Evolutionary conservation across 2,113 vertebrate genomes (phyloP), one percentile per base, ranked within the genome.

Genomic region (Empidonax traillii): DNA sequence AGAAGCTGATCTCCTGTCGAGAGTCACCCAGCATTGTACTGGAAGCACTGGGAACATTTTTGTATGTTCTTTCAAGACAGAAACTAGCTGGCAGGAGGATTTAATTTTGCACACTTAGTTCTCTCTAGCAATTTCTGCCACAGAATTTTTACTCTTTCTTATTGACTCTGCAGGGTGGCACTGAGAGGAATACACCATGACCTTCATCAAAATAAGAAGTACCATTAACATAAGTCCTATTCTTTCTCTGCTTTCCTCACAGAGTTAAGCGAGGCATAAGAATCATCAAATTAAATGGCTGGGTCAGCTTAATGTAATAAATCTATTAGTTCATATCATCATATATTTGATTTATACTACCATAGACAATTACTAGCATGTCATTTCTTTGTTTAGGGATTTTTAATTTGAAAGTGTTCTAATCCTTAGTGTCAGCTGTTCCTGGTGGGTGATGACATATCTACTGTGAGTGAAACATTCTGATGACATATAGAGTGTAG

Each of bases 391-490:
- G 97, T 97, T 97, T 96, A 96, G 94, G 90, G 92, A 94, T 96
- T 96, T 96, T 97, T 97, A 97, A 97, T 97, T 85, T 97, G 94
- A 88, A 97, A 97, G 97, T 95, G 93, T 94, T 96, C 96, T 97
- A 96, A 97, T 97, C 96, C 96, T 97, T 94, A 90, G 85, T 96
- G 96, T 97, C 97, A 97, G 93, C 96, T 97, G 96, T 97, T 97
- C 92, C 93, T 97, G 94, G 96, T 97, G 95, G 94, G 93, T 95
- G 95, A 96, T 97, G 96, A 96, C 95, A 97, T 96, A 97, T 97
- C 95, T 97, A 94, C 96, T 97, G 95, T 84, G 92, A 97, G 95
- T 85, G 89, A 96, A 97, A 95, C 93, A 96, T 96, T 95, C 92
- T 96, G 90, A 96, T 97, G 97, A 97, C 96, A 97, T 97, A 97